A percentile compares a stretch with the other conserved stretches of the same genome.
Evolutionary conservation across 1,140 invertebrate species (phyloP).

Genomic region (Platorchestia sp.): DNA sequence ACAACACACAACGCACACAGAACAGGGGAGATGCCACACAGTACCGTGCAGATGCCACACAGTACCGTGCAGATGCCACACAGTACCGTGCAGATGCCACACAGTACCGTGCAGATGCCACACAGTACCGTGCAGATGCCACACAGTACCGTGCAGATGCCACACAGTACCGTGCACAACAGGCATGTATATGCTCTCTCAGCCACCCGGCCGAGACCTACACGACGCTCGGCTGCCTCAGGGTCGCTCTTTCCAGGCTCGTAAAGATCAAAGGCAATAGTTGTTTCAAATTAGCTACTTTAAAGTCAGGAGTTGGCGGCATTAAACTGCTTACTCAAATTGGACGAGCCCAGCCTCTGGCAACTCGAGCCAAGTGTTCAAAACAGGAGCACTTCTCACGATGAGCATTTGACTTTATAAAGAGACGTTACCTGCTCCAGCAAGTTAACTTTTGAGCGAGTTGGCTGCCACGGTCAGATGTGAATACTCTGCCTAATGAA

Average conservation of each 20-base stretch:
- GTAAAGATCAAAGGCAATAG: constrained; percentile 49
- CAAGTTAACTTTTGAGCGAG: neutral
- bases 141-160: neutral
- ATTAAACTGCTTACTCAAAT: constrained; percentile 56
- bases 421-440: neutral
- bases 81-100: neutral
- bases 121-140: neutral
- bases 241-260: constrained; percentile 15
- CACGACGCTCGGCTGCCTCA: neutral
- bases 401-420: constrained; percentile 47
- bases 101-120: neutral
- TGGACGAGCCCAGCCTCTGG: constrained; percentile 32
- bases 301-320: constrained; percentile 46
- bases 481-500: neutral
- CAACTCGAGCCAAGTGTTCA: constrained; percentile 42
- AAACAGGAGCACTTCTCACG: constrained; percentile 17
- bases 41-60: neutral
- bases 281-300: constrained; percentile 56
- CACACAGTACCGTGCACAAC: no score
- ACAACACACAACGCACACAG: no score
- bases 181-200: no score
- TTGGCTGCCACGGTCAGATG: neutral
- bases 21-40: neutral
- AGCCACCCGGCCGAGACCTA: no score
- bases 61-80: neutral